Percentiles rank a stretch among this genome's conserved stretches.
Evolutionary conservation across 2,113 vertebrate genomes (phyloP).

Genomic region (Epinephelus lanceolatus): DNA sequence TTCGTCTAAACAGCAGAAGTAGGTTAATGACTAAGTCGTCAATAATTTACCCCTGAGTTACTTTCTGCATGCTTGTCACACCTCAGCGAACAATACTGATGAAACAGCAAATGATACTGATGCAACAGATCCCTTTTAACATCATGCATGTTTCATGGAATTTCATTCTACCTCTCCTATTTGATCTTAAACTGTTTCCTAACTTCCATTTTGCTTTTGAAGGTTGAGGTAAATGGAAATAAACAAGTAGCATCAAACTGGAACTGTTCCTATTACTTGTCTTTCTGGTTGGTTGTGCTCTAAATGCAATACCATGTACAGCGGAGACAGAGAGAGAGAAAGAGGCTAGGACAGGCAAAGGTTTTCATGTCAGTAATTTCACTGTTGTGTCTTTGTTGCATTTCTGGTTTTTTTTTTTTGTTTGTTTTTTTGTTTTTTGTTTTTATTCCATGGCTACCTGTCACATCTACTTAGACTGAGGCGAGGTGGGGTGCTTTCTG

Average conservation of each 20-base stretch:
- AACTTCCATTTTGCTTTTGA: conserved; percentile 12
- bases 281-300: conserved; percentile 53
- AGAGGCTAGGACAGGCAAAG: conserved; percentile 31
- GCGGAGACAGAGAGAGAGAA: background rate
- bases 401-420: conserved; percentile 28
- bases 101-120: background rate
- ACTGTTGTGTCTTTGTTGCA: conserved; percentile 66
- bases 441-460: conserved; percentile 60
- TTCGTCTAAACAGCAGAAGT: conserved; percentile 68
- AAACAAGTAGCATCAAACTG: conserved; percentile 42
- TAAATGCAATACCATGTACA: conserved; percentile 38
- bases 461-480: conserved; percentile 77
- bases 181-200: background rate
- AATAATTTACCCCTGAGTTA: conserved; percentile 70
- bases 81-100: conserved; percentile 14
- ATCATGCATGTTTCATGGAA: background rate
- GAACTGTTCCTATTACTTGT: conserved; percentile 29
- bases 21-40: conserved; percentile 70
- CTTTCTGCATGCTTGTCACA: conserved; percentile 1
- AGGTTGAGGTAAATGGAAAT: conserved; percentile 32
- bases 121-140: background rate
- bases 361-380: conserved; percentile 74
- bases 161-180: background rate
- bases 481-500: conserved; percentile 66
- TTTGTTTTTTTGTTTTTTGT: background rate